A percentile compares a stretch with the other conserved stretches of the same genome.
Conservation (phyloP, 2,888 invertebrate species). For the Hydroisotoma schaefferi region DNA sequence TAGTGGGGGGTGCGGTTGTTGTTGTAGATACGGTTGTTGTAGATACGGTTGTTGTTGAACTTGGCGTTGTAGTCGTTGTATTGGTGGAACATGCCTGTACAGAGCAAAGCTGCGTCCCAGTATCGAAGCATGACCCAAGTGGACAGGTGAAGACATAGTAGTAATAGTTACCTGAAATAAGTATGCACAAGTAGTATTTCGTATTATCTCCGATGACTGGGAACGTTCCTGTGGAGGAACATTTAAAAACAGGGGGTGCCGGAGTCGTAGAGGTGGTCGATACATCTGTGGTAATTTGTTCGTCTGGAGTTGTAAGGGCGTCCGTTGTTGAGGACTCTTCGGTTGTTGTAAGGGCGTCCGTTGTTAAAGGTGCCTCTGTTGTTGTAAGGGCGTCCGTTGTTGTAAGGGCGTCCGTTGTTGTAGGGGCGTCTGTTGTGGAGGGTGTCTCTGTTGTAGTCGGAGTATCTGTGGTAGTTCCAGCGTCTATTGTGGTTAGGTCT, state of each 20-base stretch:
- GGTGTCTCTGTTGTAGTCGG: too few relatives aligned
- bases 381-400: neutral
- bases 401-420: neutral
- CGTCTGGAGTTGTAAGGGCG: neutral
- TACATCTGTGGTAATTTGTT: constrained; percentile 5
- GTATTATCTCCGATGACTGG: constrained; percentile 16
- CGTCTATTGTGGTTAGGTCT: too few relatives aligned
- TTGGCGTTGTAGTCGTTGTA: neutral
- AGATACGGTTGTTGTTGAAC: neutral
- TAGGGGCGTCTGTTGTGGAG: constrained; percentile 4
- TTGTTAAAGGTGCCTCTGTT: neutral
- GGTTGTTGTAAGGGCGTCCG: neutral
- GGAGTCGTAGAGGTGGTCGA: neutral
- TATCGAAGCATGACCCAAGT: constrained; percentile 19
- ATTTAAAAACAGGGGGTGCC: constrained; percentile 15
- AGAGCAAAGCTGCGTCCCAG: constrained; percentile 4
- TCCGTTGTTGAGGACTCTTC: neutral
- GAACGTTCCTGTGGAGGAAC: constrained; percentile 18
- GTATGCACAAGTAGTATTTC: constrained; percentile 30
- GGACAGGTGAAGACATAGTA: constrained; percentile 24
- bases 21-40: neutral
- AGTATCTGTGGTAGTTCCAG: too few relatives aligned
- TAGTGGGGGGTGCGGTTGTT: neutral
- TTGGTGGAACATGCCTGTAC: constrained; percentile 13
- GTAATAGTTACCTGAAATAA: constrained; percentile 19